Base-by-base conservation (phyloP, 2,797 vertebrate genomes). In the Rhyacichthys aspro region DNA sequence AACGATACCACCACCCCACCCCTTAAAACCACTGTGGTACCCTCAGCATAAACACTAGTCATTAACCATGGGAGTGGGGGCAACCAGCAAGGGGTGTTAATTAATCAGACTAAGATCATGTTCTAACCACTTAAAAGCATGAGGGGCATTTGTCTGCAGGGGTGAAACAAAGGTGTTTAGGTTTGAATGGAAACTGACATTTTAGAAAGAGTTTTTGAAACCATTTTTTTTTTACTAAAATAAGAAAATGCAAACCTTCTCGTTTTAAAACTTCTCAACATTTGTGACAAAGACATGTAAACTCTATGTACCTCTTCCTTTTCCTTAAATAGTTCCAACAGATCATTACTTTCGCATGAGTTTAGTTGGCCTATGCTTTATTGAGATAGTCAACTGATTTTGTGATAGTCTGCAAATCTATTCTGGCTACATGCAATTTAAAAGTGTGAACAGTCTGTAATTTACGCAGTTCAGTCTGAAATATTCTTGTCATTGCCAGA, bases 61-160 rank as follows among this genome's bases (percentile, higher is more conserved):
- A 87, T 90, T 85, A 90, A 77, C 77, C 52, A 78, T 58, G 65
- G 74, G 66, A 58, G 67, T 68, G 78, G 55, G 59, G 63, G 48
- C 44, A 55, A 78, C 59, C 82, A 74, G 81, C 77, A 75, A 76
- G 83, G 76, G 79, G 76, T 74, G 72, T 88, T 28, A 88, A 90
- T 91, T 90, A 91, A 88, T 89, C 88, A 88, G 86, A 74, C 86
- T 79, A 82, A 81, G 79, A 90, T 86, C 82, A 79, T 86, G 84
- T 87, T 89, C 77, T 80, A 86, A 84, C 86, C 79, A 86, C 82
- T 89, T 85, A 84, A 85, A 84, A 81, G 73, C 79, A 67, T 74
- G 80, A 79, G 70, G 75, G 75, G 75, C 46, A 70, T 80, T 81
- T 79, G 78, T 87, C 76, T 82, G 66, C 60, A 72, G 78, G 81